phyloP scores from a whole-genome alignment of 2,888 invertebrate species.

The Megaustenia siamemsis region DNA sequence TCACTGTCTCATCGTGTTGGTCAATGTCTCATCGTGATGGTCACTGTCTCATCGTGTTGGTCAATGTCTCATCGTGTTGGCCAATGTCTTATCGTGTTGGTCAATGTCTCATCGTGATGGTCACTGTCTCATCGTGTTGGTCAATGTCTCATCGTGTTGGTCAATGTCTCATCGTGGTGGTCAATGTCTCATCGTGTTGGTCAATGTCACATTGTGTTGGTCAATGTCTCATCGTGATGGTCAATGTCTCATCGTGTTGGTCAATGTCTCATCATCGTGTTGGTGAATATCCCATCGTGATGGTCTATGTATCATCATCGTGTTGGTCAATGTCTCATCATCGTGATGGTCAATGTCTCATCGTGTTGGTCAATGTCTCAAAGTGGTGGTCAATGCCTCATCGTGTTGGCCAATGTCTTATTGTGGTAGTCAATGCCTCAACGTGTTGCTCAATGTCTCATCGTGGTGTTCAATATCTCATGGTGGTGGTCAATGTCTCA shows the following conservation, averaged over 20 bases:
- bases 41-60: neutral
- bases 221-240: neutral
- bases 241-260: neutral
- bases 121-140: neutral
- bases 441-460: neutral
- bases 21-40: too few relatives aligned
- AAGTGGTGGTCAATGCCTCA: neutral
- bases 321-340: neutral
- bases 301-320: neutral
- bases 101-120: neutral
- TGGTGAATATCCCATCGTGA: neutral
- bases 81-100: neutral
- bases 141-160: neutral
- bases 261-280: neutral
- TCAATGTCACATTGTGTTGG: neutral
- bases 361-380: neutral
- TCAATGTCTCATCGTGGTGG: neutral
- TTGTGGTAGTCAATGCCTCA: neutral
- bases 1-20: too few relatives aligned
- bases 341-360: neutral
- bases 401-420: neutral
- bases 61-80: neutral
- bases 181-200: neutral
- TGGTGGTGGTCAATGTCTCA: too few relatives aligned
- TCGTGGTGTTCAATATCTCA: too few relatives aligned